phyloP scores from a whole-genome alignment of 2,888 invertebrate genomes.

The Drosophila melanosoma region DNA sequence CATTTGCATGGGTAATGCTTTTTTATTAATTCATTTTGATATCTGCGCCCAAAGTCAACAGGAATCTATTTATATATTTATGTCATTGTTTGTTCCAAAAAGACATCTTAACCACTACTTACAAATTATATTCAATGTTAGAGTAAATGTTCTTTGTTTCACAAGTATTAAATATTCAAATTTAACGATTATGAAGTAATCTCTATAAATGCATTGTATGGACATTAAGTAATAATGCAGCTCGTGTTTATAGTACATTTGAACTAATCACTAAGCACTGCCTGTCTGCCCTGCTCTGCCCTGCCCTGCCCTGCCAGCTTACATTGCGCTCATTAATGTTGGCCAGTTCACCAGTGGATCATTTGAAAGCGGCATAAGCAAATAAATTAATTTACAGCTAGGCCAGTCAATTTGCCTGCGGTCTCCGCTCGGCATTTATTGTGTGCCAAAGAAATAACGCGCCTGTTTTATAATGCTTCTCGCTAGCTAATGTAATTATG shows the following conservation, averaged over 20 bases:
- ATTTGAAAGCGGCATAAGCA: conserved; percentile 33
- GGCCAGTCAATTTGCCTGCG: conserved; percentile 1
- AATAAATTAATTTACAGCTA: conserved; percentile 24
- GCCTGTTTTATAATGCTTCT: background rate
- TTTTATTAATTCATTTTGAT: background rate
- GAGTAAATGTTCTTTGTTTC: background rate
- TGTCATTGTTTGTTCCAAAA: conserved; percentile 1
- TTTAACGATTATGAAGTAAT: background rate
- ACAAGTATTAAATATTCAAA: background rate
- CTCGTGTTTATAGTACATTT: background rate
- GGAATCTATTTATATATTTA: conserved; percentile 11
- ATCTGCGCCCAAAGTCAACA: background rate
- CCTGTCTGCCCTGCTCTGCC: background rate
- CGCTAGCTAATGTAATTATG: conserved; percentile 60
- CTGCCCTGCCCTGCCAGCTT: background rate
- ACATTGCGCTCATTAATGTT: background rate
- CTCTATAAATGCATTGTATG: background rate
- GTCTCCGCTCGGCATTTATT: conserved; percentile 9
- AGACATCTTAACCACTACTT: background rate
- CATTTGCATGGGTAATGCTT: background rate
- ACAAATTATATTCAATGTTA: background rate
- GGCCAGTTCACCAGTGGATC: conserved; percentile 4
- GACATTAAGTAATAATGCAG: background rate
- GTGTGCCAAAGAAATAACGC: conserved; percentile 46
- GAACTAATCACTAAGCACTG: background rate